Conservation (phyloP, 2,888 invertebrate genomes). For the Panzeria rudis region DNA sequence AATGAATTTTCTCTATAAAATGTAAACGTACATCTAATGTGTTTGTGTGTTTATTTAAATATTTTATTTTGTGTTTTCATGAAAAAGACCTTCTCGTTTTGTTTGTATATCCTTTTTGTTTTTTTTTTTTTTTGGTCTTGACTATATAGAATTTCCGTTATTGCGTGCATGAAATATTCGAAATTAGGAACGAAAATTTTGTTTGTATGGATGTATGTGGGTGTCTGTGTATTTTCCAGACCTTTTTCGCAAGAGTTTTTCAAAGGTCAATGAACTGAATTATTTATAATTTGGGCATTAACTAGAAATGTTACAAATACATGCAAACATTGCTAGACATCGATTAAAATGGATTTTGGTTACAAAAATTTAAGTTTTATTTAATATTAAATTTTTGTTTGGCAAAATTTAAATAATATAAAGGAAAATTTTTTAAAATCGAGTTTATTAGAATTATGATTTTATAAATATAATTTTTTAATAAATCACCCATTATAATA, state of each 20-base stretch:
- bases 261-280: slow-evolving; percentile 40
- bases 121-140: slow-evolving; percentile 23
- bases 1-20: slow-evolving; percentile 43
- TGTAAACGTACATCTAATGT: not conserved
- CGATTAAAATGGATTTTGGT: not conserved
- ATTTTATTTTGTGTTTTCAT: slow-evolving; percentile 41
- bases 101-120: slow-evolving; percentile 48
- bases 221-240: slow-evolving; percentile 2
- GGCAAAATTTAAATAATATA: not conserved
- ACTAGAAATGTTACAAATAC: not conserved
- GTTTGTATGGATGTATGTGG: not conserved
- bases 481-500: no score
- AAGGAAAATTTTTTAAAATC: not conserved
- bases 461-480: no score
- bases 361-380: slow-evolving; percentile 10
- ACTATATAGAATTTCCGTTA: slow-evolving; percentile 55
- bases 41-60: slow-evolving; percentile 25
- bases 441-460: not conserved
- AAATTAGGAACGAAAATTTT: slow-evolving; percentile 7
- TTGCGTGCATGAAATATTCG: slow-evolving; percentile 51
- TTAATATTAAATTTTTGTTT: slow-evolving; percentile 19
- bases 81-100: slow-evolving; percentile 22
- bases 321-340: not conserved
- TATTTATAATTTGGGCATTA: slow-evolving; percentile 39
- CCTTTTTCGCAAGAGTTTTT: slow-evolving; percentile 16